phyloP scores from a whole-genome alignment of 1,140 invertebrate species.

The Tachypleus tridentatus region DNA sequence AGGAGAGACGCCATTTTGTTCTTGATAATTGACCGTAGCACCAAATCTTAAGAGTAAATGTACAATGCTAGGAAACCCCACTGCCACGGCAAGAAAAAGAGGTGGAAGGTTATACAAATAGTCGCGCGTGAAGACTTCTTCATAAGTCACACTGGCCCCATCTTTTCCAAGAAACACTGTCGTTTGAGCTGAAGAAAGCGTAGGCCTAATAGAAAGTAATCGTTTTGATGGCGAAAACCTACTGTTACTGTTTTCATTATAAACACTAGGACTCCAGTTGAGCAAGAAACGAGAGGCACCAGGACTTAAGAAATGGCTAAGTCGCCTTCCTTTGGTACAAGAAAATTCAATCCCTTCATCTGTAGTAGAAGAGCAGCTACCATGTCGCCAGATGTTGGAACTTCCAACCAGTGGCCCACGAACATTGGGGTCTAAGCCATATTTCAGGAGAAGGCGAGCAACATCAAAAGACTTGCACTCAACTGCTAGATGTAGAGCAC shows the following conservation, averaged over 20 bases:
- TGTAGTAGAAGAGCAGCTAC: no score
- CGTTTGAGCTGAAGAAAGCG: neutral
- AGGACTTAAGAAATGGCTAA: no score
- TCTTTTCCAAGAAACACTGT: constrained; percentile 24
- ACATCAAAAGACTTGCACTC: constrained; percentile 43
- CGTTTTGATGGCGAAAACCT: no score
- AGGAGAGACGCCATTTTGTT: constrained; percentile 43
- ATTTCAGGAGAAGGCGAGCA: constrained; percentile 40
- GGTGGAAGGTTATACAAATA: constrained; percentile 42
- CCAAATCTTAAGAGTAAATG: constrained; percentile 43
- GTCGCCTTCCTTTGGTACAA: no score
- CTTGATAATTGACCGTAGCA: constrained; percentile 38
- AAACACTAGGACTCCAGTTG: no score
- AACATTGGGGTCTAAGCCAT: constrained; percentile 44
- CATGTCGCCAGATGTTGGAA: no score
- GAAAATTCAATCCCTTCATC: no score
- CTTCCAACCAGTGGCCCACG: constrained; percentile 25
- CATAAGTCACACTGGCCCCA: constrained; percentile 29
- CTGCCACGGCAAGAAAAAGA: constrained; percentile 41
- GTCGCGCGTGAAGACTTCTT: constrained; percentile 37
- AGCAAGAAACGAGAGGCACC: no score
- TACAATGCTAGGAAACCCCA: constrained; percentile 38
- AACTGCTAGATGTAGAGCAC: constrained; percentile 45
- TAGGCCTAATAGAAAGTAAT: no score
- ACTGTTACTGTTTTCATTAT: no score